Evolutionary conservation across 2,888 invertebrate species (phyloP).

Genomic region (Acrocyrtus sp.): DNA sequence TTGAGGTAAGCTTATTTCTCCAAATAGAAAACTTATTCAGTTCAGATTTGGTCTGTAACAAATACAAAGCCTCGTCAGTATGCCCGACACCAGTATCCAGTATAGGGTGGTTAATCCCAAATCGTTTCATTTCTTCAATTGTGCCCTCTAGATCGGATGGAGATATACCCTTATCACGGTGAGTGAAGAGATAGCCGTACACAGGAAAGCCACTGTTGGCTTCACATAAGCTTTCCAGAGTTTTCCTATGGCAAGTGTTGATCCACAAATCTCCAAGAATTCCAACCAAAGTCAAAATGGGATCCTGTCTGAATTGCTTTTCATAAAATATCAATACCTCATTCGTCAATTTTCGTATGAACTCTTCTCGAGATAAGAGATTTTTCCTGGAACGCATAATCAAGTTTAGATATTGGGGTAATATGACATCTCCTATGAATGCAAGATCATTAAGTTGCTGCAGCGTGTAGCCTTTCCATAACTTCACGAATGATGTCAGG

Average conservation of each 20-base stretch:
- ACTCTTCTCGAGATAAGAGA: background rate
- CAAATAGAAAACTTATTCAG: background rate
- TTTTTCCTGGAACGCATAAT: conserved; percentile 11
- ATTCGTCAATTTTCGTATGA: background rate
- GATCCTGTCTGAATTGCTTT: conserved; percentile 1
- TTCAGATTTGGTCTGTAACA: conserved; percentile 7
- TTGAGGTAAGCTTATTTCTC: conserved; percentile 23
- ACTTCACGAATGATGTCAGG: conserved; percentile 25
- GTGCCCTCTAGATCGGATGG: conserved; percentile 15
- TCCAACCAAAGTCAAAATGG: conserved; percentile 13
- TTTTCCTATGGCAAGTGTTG: conserved; percentile 22
- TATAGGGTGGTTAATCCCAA: conserved; percentile 22
- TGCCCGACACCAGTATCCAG: conserved; percentile 37
- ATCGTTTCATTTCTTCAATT: background rate
- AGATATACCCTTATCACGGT: conserved; percentile 29
- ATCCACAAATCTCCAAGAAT: conserved; percentile 32
- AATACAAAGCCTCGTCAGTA: conserved; percentile 42
- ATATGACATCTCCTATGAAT: conserved; percentile 6
- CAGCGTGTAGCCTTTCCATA: conserved; percentile 10
- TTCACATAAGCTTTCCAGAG: conserved; percentile 27
- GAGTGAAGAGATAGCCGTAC: conserved; percentile 34
- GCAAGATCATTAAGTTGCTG: conserved; percentile 10
- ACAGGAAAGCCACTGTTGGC: background rate
- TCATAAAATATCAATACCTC: conserved; percentile 5
- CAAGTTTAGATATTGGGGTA: conserved; percentile 31